Evolutionary conservation across 2,113 vertebrate genomes (phyloP), one percentile per base, ranked within the genome.

Genomic region (Carlito syrichta): DNA sequence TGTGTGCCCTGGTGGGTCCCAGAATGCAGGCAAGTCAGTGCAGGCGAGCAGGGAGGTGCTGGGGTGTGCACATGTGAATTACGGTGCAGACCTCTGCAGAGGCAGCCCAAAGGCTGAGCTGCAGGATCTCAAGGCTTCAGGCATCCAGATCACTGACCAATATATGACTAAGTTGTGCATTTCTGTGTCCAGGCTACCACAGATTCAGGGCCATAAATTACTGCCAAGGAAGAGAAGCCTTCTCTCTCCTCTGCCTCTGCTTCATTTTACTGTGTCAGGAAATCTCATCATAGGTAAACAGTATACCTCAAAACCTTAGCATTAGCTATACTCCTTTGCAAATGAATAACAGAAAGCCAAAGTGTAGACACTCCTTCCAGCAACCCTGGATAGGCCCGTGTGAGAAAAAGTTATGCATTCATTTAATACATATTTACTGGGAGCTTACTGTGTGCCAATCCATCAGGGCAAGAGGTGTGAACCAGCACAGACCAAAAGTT

Each of bases 141-240:
- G 82, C 95, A 96, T 86, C 97, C 95, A 83, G 40, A 79, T 86
- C 3, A 76, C 86, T 86, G 93, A 89, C 87, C 69, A 48, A 73
- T 78, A 97, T 86, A 91, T 92, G 88, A 97, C 74, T 90, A 93
- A 94, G 16, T 79, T 76, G 43, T 68, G 40, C 74, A 89, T 71
- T 95, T 98, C 96, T 97, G 83, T 89, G 88, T 98, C 97, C 92
- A 81, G 96, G 97, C 95, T 97, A 82, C 87, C 73, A 93, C 73
- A 92, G 63, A 91, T 68, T 83, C 35, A 77, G 40, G 23, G 63
- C 92, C 96, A 56, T 96, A 86, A 76, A 78, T 93, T 89, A 63
- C 30, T 77, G 94, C 93, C 68, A 89, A 71, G 77, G 88, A 94
- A 91, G 68, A 97, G 32, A 48, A 91, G 60, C 11, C 3, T 77